These are phyloP conservation scores for Plagodis pulveraria DNA, from an alignment of 2,888 invertebrate species.

Conservation along the genomic window DNA sequence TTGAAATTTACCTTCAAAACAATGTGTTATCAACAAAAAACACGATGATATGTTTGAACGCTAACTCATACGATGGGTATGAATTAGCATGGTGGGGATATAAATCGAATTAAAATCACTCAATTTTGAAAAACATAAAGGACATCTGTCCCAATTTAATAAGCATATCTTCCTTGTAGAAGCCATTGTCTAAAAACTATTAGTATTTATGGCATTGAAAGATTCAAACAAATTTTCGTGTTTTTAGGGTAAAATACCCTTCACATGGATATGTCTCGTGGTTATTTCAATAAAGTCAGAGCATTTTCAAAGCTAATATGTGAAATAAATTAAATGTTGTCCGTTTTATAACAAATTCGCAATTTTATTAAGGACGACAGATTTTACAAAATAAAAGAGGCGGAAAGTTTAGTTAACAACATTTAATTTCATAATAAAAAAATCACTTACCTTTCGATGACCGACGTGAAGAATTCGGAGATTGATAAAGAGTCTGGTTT, in stretches of 20 bases:
- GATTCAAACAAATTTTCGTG: conserved; percentile 26
- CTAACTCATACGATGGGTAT: too few relatives aligned
- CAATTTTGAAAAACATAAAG: too few relatives aligned
- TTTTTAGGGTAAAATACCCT: conserved; percentile 19
- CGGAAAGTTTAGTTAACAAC: conserved; percentile 13
- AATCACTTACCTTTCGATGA: conserved; percentile 32
- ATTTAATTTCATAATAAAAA: conserved; percentile 31
- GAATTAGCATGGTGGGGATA: too few relatives aligned
- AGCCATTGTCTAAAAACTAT: too few relatives aligned
- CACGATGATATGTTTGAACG: conserved; percentile 17
- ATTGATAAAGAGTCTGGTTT: conserved; percentile 18
- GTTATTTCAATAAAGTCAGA: conserved; percentile 22
- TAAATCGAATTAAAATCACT: too few relatives aligned
- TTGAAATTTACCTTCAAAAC: conserved; percentile 5
- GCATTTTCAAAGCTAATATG: conserved; percentile 20
- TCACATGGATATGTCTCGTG: conserved; percentile 53
- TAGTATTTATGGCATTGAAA: neutral
- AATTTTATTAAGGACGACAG: neutral
- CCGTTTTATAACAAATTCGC: conserved; percentile 1
- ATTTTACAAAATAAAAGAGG: neutral
- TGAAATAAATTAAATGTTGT: conserved; percentile 30
- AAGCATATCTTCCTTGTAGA: too few relatives aligned
- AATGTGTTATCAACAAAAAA: conserved; percentile 11
- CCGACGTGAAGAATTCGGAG: conserved; percentile 11
- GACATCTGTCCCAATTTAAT: too few relatives aligned